phyloP scores from a whole-genome alignment of 2,113 vertebrate species.

The Miniopterus natalensis region DNA sequence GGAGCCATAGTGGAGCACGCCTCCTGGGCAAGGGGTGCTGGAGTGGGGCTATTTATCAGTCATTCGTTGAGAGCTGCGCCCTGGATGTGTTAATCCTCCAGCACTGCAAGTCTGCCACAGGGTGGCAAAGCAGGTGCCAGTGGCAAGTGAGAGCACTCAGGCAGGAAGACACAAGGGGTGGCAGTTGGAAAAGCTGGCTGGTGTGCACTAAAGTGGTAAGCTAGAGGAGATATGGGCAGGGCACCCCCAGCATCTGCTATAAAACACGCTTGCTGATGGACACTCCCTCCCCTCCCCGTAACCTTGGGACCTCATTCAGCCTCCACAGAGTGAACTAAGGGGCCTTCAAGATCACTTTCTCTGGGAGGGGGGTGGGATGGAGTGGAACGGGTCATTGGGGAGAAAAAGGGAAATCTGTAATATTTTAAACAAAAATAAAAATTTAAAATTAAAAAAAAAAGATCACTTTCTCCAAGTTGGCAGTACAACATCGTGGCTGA shows the following conservation, averaged over 20 bases:
- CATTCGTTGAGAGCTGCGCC: background rate
- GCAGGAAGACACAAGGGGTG: background rate
- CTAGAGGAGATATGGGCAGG: background rate
- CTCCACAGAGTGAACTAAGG: background rate
- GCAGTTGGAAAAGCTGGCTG: background rate
- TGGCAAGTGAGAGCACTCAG: background rate
- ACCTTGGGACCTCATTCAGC: constrained; percentile 2
- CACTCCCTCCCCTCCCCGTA: background rate
- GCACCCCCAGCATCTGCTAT: background rate
- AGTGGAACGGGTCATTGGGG: too few relatives aligned
- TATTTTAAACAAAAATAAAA: too few relatives aligned
- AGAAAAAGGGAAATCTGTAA: too few relatives aligned
- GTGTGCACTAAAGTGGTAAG: background rate
- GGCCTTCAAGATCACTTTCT: background rate
- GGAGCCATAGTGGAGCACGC: background rate
- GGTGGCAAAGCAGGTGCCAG: background rate
- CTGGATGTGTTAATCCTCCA: background rate
- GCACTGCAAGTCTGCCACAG: background rate
- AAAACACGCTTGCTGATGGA: background rate
- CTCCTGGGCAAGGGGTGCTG: rapidly evolving
- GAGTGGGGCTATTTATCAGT: background rate
- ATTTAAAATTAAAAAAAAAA: background rate
- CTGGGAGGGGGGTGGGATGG: background rate
- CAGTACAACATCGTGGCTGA: background rate
- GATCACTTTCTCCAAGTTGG: background rate